Evolutionary conservation across 2,888 invertebrate species (phyloP), one percentile per base, ranked within the genome.

Genomic region (Aleiodes alternator): DNA sequence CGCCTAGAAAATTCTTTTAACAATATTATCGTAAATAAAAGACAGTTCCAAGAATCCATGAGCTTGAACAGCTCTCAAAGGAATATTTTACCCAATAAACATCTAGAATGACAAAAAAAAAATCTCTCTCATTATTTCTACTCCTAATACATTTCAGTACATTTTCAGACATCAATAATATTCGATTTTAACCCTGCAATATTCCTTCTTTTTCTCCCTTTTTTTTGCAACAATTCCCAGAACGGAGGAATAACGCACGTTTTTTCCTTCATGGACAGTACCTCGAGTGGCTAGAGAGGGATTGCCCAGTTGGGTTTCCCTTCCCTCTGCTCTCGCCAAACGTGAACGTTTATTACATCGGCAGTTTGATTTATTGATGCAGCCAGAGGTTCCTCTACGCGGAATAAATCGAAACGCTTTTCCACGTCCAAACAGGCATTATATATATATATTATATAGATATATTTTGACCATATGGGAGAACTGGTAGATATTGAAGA

Each of bases 341-440:
- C 38, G 69, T 53, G 56, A 69, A 69, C 69, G 69, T 69, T 69
- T 69, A 69, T 69, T 69, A 69, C 68, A 69, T 69, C 50, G 53
- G 64, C 64, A 23, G 68, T 69, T 69, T 69, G 69, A 69, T 69
- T 69, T 69, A 69, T 69, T 31, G 69, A 48, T 43, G 64, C 43
- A 64, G 69, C 69, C 34, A 43, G 16, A 43, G 43, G 43, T 43
- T 14, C 16, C 48, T 31, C 59, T 23, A 23, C 34, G 59, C 34
- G 59, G 68, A 16, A 69, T 69, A 51, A 69, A 69, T 69, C 68
- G 68, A 68, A 68, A 68, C 16, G 66, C 23, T 66, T 66, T 61
- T 61, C 12, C 38, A 34, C 16, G 59, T 14, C 16, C 50, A 31
- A 16, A 23, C 48, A 43, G 38, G 6, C 59, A 59, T 34, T 11